Evolutionary conservation across 1,140 invertebrate species (phyloP), one percentile per base, ranked within the genome.

Genomic region (Kradibia gibbosae): DNA sequence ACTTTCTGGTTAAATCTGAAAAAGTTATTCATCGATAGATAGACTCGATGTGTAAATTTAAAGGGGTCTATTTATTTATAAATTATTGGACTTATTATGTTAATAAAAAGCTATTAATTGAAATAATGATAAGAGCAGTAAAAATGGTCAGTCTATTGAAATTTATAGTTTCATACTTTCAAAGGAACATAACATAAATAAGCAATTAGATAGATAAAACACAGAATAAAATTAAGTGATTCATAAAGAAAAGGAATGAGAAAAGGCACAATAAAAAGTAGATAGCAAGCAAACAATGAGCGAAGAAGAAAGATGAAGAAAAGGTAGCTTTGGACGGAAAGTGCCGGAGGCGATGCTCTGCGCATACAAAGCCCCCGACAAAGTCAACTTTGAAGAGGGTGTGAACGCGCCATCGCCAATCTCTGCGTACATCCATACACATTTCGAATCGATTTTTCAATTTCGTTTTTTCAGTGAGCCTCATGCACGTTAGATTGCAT

Each of bases 301-400:
- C 34, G 62, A 67, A 39, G 2, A 4, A 4, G 62, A 34, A 22
- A 67, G 34, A 67, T 28, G 17, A 67, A 67, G 28, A 65, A 60
- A 22, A 62, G 48, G 48, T 22, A 55, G 20, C 67, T 53, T 50
- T 45, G 25, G 10, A 17, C 36, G 55, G 31, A 50, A 80, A 67
- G 42, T 50, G 39, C 78, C 57, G 22, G 55, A 80, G 71, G 78
- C 78, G 39, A 31, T 22, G 53, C 55, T 50, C 67, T 71, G 22
- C 65, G 45, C 45, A 28, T 57, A 81, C 73, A 81, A 67, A 76
- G 62, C 62, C 48, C 50, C 72, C 73, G 62, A 76, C 72, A 71
- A 70, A 76, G 73, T 81, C 71, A 50, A 67, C 80, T 75, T 81
- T 76, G 48, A 81, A 81, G 73, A 28, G 73, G 45, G 62, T 76